These are phyloP conservation scores for Isurus oxyrinchus DNA, from an alignment of 2,113 vertebrate genomes.

Conservation along the genomic window DNA sequence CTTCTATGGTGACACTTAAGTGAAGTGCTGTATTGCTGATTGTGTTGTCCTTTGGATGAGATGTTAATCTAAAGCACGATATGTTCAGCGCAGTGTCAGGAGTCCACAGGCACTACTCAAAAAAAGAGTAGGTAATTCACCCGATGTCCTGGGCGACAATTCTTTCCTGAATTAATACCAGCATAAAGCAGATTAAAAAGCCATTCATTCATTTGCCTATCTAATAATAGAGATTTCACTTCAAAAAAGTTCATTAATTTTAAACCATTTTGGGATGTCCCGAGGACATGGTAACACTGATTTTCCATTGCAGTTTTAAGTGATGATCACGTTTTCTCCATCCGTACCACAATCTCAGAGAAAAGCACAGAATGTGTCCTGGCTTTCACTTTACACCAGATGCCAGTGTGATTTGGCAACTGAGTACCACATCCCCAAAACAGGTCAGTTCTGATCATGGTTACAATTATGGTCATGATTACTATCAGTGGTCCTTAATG, in stretches of 20 bases:
- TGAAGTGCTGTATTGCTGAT: background rate
- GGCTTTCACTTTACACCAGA: background rate
- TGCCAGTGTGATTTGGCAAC: background rate
- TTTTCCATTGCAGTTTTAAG: background rate
- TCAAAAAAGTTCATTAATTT: background rate
- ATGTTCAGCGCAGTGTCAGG: background rate
- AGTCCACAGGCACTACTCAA: background rate
- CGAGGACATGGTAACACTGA: background rate
- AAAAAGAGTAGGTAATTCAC: background rate
- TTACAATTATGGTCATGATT: background rate
- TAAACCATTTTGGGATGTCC: background rate
- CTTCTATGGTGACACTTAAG: background rate
- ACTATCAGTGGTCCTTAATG: background rate
- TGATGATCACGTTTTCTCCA: background rate
- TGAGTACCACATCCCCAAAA: background rate
- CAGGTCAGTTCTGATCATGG: background rate
- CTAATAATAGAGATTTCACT: background rate
- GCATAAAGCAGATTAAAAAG: background rate
- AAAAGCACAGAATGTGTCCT: background rate
- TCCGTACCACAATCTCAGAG: background rate
- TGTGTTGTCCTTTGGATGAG: background rate
- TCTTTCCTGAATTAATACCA: background rate
- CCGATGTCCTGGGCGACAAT: background rate
- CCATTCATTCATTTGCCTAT: background rate
- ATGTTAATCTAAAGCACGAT: background rate